Evolutionary conservation across 2,113 vertebrate species (phyloP).

Genomic region (Odontesthes bonariensis): DNA sequence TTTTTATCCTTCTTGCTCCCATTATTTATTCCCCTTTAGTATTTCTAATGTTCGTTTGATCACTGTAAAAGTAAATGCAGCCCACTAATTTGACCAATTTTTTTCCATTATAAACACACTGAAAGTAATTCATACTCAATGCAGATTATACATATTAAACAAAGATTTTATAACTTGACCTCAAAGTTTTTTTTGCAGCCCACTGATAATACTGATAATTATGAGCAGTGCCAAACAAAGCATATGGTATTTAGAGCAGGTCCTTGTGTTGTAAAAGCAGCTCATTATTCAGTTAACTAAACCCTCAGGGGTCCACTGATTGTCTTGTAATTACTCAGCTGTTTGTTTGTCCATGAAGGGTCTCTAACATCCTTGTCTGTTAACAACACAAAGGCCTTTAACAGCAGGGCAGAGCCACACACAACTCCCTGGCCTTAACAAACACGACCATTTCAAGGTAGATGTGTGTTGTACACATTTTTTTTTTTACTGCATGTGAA

Average conservation of each 20-base stretch:
- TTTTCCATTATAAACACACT: not conserved
- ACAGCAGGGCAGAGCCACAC: conserved; percentile 43
- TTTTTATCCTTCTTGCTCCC: not conserved
- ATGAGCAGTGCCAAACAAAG: not conserved
- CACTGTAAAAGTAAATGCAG: not conserved
- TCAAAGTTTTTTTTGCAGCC: not conserved
- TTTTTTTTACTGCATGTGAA: conserved; percentile 12
- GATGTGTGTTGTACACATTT: not conserved
- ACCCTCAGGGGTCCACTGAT: conserved; percentile 60
- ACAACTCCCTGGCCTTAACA: conserved; percentile 39
- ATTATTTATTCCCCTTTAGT: not conserved
- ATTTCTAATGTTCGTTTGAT: not conserved
- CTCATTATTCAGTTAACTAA: conserved; percentile 47
- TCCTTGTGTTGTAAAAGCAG: conserved; percentile 11
- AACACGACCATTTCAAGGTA: conserved; percentile 17
- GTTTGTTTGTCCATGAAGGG: conserved; percentile 65
- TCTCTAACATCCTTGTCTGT: conserved; percentile 55
- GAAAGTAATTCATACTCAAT: too few species aligned
- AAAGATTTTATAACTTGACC: not conserved
- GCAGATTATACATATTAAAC: not conserved
- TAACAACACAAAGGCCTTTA: conserved; percentile 69
- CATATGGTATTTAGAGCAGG: not conserved
- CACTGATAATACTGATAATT: not conserved
- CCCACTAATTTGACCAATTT: fast-evolving
- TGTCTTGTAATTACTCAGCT: conserved; percentile 63